A percentile compares a stretch with the other conserved stretches of the same genome.
phyloP scores from a whole-genome alignment of 2,888 invertebrate species.

The Sphaerolaimus hirsutus region DNA sequence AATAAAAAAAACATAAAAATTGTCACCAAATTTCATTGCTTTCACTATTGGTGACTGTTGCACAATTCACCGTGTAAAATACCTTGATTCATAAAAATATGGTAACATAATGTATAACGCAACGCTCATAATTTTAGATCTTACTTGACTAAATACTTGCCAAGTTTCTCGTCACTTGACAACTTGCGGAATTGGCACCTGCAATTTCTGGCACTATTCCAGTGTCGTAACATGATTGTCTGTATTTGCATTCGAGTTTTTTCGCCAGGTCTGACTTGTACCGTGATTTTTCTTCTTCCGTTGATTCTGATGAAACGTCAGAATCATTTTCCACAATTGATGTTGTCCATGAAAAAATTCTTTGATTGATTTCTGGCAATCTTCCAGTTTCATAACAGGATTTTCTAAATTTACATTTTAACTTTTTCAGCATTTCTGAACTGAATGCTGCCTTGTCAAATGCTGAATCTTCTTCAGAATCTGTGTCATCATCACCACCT shows the following conservation, averaged over 20 bases:
- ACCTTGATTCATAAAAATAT: too few relatives aligned
- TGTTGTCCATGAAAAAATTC: neutral
- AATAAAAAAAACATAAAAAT: too few relatives aligned
- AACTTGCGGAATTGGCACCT: too few relatives aligned
- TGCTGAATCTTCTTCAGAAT: conserved; percentile 7
- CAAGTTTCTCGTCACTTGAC: too few relatives aligned
- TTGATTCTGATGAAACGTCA: neutral
- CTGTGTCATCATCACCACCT: neutral
- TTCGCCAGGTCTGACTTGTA: neutral
- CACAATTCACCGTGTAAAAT: too few relatives aligned
- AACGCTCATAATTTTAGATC: too few relatives aligned
- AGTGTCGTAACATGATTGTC: conserved; percentile 15
- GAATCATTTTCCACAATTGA: too few relatives aligned
- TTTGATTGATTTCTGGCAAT: neutral
- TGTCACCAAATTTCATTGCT: too few relatives aligned
- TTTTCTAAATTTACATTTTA: conserved; percentile 16
- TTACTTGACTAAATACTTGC: too few relatives aligned
- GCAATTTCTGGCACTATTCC: conserved; percentile 13
- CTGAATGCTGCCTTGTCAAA: too few relatives aligned
- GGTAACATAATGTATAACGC: too few relatives aligned
- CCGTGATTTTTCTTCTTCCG: neutral
- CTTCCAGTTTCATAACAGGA: conserved; percentile 15
- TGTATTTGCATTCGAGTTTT: conserved; percentile 14
- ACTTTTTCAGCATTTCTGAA: conserved; percentile 2
- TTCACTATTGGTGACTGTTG: too few relatives aligned